Conservation (phyloP, 1,140 invertebrate genomes). For the Drosophila chauvacae region DNA sequence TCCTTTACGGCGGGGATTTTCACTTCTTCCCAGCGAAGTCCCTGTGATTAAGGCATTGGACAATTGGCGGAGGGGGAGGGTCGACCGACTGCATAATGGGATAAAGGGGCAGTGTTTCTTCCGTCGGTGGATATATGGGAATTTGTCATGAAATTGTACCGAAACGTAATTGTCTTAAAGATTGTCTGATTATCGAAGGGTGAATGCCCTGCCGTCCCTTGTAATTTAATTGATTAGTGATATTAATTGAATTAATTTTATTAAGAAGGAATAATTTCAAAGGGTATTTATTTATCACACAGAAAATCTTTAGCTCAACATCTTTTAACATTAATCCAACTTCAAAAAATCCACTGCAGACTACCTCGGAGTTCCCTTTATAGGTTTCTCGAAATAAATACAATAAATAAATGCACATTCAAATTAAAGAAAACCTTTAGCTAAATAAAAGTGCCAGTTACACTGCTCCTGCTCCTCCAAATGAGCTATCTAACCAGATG, state of each 20-base stretch:
- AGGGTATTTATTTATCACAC: fast-evolving
- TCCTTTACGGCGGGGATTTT: constrained; percentile 34
- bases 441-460: constrained; percentile 37
- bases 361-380: background rate
- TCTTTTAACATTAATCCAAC: background rate
- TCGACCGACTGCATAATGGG: constrained; percentile 39
- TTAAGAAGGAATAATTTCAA: background rate
- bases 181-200: constrained; percentile 2
- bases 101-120: constrained; percentile 21
- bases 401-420: constrained; percentile 69
- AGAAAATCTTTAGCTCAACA: background rate
- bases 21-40: background rate
- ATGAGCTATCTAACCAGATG: constrained; percentile 62
- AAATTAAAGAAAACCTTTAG: constrained; percentile 65
- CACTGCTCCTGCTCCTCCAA: constrained; percentile 24
- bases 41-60: constrained; percentile 48
- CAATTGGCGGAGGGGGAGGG: constrained; percentile 25
- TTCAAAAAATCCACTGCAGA: background rate
- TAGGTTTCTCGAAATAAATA: constrained; percentile 23
- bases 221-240: constrained; percentile 1
- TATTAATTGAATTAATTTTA: background rate
- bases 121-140: constrained; percentile 2
- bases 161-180: constrained; percentile 22
- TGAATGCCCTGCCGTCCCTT: background rate
- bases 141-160: constrained; percentile 25